Evolutionary conservation across 2,113 vertebrate genomes (phyloP).

Genomic region (Thalassoma bifasciatum): DNA sequence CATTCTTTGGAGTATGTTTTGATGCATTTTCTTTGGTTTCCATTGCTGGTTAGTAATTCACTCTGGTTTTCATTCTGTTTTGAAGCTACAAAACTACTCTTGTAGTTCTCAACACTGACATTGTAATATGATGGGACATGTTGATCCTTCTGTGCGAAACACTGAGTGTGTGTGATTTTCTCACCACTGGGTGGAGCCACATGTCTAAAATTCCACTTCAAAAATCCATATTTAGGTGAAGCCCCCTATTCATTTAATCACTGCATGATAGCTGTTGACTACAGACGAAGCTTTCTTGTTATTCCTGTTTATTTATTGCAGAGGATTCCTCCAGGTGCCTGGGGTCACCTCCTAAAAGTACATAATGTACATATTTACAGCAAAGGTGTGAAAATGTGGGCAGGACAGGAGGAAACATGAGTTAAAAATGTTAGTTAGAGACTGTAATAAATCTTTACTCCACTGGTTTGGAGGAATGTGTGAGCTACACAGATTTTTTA

Average conservation of each 20-base stretch:
- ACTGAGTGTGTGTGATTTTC: not conserved
- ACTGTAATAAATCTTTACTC: not conserved
- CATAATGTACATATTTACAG: not conserved
- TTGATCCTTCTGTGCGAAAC: too few species aligned
- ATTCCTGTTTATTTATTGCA: not conserved
- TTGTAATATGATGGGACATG: too few species aligned
- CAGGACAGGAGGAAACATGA: not conserved
- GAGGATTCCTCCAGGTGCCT: not conserved
- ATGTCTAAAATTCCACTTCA: not conserved
- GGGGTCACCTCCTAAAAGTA: not conserved
- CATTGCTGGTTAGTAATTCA: too few species aligned
- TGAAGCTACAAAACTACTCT: too few species aligned
- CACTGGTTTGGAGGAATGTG: too few species aligned
- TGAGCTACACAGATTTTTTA: too few species aligned
- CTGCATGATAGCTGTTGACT: not conserved
- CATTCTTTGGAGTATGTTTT: too few species aligned
- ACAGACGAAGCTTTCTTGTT: not conserved
- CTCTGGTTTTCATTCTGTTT: too few species aligned
- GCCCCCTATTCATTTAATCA: not conserved
- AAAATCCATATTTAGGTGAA: not conserved
- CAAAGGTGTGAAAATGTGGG: not conserved
- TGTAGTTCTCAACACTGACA: too few species aligned
- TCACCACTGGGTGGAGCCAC: slow-evolving; percentile 17
- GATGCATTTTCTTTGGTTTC: too few species aligned
- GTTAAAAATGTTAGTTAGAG: not conserved